phyloP scores from a whole-genome alignment of 2,113 vertebrate species.

The Hassar affinis region DNA sequence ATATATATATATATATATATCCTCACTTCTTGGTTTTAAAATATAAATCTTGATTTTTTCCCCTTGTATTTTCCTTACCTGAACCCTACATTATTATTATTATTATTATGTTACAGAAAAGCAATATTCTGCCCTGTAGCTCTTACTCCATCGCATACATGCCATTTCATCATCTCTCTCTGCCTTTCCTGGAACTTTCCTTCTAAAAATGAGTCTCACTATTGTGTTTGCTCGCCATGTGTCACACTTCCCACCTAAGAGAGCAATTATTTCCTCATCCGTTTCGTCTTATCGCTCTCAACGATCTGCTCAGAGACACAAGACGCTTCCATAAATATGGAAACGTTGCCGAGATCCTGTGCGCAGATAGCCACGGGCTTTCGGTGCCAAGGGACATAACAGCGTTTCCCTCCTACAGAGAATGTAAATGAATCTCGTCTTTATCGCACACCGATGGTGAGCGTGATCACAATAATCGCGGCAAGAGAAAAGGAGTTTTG shows the following conservation, averaged over 20 bases:
- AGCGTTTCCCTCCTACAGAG: slow-evolving; percentile 12
- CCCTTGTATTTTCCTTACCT: not conserved
- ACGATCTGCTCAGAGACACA: slow-evolving; percentile 74
- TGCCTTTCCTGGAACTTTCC: slow-evolving; percentile 24
- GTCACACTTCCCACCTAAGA: slow-evolving; percentile 58
- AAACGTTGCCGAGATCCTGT: slow-evolving; percentile 46
- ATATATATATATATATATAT: not conserved
- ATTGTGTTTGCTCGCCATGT: slow-evolving; percentile 48
- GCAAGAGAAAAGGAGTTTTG: slow-evolving; percentile 16
- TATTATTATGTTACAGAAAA: not conserved
- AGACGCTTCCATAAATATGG: slow-evolving; percentile 78
- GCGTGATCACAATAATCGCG: slow-evolving; percentile 25
- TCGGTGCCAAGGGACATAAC: slow-evolving; percentile 52
- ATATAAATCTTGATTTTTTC: not conserved
- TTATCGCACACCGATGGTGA: slow-evolving; percentile 30
- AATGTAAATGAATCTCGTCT: slow-evolving; percentile 41
- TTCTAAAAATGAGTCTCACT: slow-evolving; percentile 21
- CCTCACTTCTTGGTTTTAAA: not conserved
- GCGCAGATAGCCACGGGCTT: slow-evolving; percentile 58
- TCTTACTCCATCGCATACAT: slow-evolving; percentile 8
- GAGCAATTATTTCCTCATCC: slow-evolving; percentile 73
- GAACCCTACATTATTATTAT: slow-evolving; percentile 10
- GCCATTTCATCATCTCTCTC: slow-evolving; percentile 34
- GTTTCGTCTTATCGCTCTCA: slow-evolving; percentile 70
- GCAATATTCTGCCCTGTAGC: slow-evolving; percentile 24